Conservation (phyloP, 2,113 vertebrate species). For the Alouatta palliata region DNA sequence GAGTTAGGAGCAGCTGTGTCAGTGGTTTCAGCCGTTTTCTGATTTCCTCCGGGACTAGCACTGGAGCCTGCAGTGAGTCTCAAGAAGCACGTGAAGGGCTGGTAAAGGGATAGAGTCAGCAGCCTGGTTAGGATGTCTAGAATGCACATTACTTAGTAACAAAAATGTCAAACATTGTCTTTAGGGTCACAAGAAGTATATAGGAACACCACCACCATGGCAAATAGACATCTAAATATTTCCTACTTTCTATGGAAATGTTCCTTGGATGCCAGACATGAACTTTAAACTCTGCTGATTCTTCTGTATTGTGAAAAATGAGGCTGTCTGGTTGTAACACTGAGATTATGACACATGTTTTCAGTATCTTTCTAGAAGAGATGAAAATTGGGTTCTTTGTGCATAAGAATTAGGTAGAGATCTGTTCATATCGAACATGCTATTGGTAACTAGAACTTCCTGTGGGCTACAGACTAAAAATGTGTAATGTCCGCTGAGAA, state of each 20-base stretch:
- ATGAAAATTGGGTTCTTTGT: background rate
- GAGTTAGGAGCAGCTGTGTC: fast-evolving
- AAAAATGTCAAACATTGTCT: background rate
- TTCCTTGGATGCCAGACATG: background rate
- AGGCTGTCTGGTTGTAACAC: background rate
- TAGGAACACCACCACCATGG: background rate
- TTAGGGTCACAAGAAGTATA: too few relatives aligned
- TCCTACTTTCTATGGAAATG: background rate
- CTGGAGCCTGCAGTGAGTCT: background rate
- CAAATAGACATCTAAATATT: background rate
- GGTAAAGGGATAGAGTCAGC: background rate
- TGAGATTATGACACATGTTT: background rate
- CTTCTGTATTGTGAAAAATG: background rate
- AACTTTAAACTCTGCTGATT: background rate
- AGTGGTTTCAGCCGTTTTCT: background rate
- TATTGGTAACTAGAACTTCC: background rate
- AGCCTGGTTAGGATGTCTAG: background rate
- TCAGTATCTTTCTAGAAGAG: background rate
- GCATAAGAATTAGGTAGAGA: background rate
- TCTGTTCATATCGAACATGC: background rate
- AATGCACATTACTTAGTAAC: background rate
- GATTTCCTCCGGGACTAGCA: background rate
- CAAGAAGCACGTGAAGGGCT: background rate
- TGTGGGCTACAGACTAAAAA: background rate
- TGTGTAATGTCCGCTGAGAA: background rate